These are phyloP conservation scores for Macrochelys suwanniensis DNA, from an alignment of 2,797 vertebrate species.

Conservation along the genomic window DNA sequence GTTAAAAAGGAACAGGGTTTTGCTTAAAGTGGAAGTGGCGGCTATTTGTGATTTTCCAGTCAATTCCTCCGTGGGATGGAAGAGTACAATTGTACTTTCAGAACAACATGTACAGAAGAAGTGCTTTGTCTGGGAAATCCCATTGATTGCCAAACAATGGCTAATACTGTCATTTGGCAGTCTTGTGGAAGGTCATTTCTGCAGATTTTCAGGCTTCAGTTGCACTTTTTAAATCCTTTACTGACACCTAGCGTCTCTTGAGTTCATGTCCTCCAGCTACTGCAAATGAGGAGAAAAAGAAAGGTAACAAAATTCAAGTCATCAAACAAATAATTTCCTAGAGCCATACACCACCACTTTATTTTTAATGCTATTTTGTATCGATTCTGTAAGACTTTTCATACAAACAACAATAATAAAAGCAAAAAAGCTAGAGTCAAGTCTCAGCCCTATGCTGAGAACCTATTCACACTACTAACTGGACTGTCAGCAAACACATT, in stretches of 20 bases:
- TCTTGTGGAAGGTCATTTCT: not conserved
- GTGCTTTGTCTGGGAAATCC: not conserved
- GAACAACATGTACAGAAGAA: accelerated
- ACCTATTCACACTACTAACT: not conserved
- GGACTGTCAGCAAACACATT: not conserved
- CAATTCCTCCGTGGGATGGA: accelerated
- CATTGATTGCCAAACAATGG: not conserved
- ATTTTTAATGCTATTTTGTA: accelerated
- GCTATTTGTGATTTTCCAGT: accelerated
- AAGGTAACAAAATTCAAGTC: not conserved
- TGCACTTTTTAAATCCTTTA: constrained; percentile 37
- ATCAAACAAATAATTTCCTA: not conserved
- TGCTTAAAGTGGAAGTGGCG: not conserved
- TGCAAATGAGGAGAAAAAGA: not conserved
- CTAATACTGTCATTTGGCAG: not conserved
- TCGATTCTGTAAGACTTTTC: too few species aligned
- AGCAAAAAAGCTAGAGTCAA: not conserved
- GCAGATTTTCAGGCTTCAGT: not conserved
- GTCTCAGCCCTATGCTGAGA: not conserved
- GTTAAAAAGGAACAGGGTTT: not conserved
- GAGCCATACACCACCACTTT: accelerated
- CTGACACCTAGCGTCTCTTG: constrained; percentile 72
- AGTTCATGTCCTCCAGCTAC: not conserved
- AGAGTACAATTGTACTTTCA: not conserved
- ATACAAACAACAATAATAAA: not conserved